These are phyloP conservation scores for Mastomys coucha DNA, from an alignment of 2,113 vertebrate species.

Conservation along the genomic window DNA sequence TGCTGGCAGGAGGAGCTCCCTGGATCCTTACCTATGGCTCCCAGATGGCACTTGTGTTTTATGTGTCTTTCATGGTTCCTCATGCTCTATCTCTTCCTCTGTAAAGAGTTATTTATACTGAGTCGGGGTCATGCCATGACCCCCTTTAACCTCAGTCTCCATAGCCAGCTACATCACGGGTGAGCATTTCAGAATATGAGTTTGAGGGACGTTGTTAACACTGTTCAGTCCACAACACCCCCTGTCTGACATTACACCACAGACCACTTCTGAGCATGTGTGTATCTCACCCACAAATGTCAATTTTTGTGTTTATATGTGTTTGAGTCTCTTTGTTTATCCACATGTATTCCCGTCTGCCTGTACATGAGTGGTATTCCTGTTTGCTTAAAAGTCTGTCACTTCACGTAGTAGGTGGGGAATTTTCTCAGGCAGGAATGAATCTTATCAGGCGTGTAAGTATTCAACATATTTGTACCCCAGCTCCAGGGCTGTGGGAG, in stretches of 20 bases:
- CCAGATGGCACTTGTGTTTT: no score
- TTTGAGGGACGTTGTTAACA: neutral
- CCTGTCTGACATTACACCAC: neutral
- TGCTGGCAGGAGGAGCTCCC: no score
- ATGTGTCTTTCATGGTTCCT: neutral
- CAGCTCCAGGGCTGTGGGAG: neutral
- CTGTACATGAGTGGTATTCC: no score
- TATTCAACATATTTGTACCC: neutral
- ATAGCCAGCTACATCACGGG: no score
- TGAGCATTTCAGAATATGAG: neutral
- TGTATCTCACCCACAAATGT: neutral
- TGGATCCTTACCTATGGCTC: neutral
- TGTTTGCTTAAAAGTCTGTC: neutral
- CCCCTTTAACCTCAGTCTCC: neutral
- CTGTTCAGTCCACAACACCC: neutral
- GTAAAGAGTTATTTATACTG: accelerated
- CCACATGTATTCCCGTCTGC: neutral
- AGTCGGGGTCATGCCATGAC: neutral
- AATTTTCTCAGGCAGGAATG: neutral
- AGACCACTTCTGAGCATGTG: neutral
- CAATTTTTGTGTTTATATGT: neutral
- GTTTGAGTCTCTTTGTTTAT: neutral
- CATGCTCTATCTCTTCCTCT: neutral
- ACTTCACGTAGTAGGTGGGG: neutral
- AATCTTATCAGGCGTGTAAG: neutral